Evolutionary conservation across 2,888 invertebrate genomes (phyloP), one percentile per base, ranked within the genome.

Genomic region (Gasteruption jaculator): DNA sequence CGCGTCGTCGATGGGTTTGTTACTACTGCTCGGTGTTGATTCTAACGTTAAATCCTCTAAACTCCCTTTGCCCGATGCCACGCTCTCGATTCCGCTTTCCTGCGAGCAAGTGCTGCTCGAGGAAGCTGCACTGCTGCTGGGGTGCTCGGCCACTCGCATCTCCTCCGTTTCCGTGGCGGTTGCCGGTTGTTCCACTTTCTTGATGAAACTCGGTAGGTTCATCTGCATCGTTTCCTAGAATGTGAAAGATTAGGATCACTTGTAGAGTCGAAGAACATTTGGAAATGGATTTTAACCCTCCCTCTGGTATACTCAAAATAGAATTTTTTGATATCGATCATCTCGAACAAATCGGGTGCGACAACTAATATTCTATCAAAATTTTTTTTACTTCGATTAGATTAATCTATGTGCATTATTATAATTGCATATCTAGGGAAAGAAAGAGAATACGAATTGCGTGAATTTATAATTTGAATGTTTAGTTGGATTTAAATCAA

Each of bases 1-100:
- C 46, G 78, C 77, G 58, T 70, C 70, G 21, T 71, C 66, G 14
- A 54, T 43, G 4, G 53, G 35, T 36, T 60, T 57, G 21, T 50
- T 56, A 52, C 65, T 51, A 31, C 29, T 46, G n/a, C 38, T 42
- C 5, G 46, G 35, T 27, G 55, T 55, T 16, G 43, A 12, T 27
- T 41, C 46, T 3, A 40, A 30, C n/a, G n/a, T n/a, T 10, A 45
- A 7, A 24, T 45, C 44, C 25, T 54, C 50, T 8, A 15, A n/a
- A 8, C 18, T 43, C 5, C 11, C 43, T 6, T 46, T 8, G 14
- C 14, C 24, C 8, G 24, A 38, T 15, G 33, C 45, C 14, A 44
- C 30, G 24, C 35, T 39, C 11, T 44, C 37, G 25, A 49, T 26
- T 6, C 44, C 45, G 38, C 41, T 49, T 16, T 48, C 46, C 14